phyloP scores from a whole-genome alignment of 2,113 vertebrate genomes.

The Tursiops truncatus region DNA sequence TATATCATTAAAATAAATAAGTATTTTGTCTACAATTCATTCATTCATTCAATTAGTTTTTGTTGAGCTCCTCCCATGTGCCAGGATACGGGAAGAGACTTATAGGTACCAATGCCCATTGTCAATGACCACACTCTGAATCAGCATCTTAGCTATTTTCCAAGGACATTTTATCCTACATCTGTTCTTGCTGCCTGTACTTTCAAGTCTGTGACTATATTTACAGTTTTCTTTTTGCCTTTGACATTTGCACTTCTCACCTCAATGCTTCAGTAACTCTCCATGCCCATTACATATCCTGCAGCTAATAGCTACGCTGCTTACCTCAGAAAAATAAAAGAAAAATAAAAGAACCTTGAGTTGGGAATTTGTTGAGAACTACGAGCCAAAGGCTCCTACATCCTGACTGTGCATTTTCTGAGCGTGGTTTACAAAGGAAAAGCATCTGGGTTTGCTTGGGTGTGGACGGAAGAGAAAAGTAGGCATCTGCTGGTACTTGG shows the following conservation, averaged over 20 bases:
- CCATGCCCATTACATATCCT: constrained; percentile 72
- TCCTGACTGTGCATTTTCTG: not conserved
- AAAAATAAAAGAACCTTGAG: not conserved
- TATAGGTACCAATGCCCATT: not conserved
- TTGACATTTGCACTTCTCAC: constrained; percentile 80
- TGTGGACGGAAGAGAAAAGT: not conserved
- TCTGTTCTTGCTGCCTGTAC: not conserved
- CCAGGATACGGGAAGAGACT: not conserved
- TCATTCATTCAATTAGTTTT: not conserved
- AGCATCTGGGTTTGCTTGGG: not conserved
- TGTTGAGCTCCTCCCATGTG: not conserved
- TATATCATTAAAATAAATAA: constrained; percentile 1
- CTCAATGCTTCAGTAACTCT: constrained; percentile 71
- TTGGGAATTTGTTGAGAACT: constrained; percentile 5
- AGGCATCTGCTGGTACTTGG: not conserved
- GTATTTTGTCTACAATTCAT: not conserved
- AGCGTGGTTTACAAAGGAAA: not conserved
- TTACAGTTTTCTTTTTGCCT: constrained; percentile 64
- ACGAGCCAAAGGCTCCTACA: not conserved
- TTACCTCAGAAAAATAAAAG: constrained; percentile 9
- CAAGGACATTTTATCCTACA: not conserved
- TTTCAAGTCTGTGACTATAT: constrained; percentile 44
- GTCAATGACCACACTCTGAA: not conserved
- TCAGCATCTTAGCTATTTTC: constrained; percentile 32
- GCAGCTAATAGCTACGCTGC: constrained; percentile 57